Evolutionary conservation across 2,888 invertebrate genomes (phyloP).

Genomic region (Hyalella azteca): DNA sequence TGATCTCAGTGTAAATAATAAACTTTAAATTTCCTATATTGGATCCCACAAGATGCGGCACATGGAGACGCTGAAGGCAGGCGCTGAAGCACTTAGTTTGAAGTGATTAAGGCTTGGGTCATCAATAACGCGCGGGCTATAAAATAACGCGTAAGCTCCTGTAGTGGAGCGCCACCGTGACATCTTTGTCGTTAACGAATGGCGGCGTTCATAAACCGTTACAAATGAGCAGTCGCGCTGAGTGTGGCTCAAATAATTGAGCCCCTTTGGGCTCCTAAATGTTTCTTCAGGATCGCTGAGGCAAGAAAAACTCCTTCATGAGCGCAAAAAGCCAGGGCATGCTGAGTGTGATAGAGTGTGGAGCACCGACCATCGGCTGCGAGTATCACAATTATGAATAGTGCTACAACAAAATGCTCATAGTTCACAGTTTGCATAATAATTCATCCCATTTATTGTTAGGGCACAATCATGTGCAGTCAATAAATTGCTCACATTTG

Average conservation of each 20-base stretch:
- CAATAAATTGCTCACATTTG: too few species aligned
- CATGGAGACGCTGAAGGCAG: background rate
- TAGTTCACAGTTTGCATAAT: too few species aligned
- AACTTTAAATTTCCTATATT: too few species aligned
- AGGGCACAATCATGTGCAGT: too few species aligned
- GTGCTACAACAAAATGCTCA: too few species aligned
- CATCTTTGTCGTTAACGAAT: conserved; percentile 29
- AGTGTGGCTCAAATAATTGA: background rate
- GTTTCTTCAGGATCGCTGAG: background rate
- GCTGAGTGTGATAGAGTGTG: too few species aligned
- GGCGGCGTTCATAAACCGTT: conserved; percentile 28
- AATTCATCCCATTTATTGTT: too few species aligned
- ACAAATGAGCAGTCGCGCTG: conserved; percentile 30
- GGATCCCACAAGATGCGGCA: too few species aligned
- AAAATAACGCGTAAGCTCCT: conserved; percentile 17
- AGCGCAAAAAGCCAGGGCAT: too few species aligned
- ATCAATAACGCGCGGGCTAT: conserved; percentile 9
- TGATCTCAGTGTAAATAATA: too few species aligned
- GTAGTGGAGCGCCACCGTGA: conserved; percentile 1
- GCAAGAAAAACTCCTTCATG: background rate
- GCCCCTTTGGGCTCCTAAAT: background rate
- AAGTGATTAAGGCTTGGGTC: background rate
- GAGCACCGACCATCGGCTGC: too few species aligned
- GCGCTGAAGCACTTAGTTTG: conserved; percentile 8
- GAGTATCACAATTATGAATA: too few species aligned